A percentile compares a stretch with the other conserved stretches of the same genome.
Conservation (phyloP, 2,888 invertebrate species). For the Drosophila picticornis region DNA sequence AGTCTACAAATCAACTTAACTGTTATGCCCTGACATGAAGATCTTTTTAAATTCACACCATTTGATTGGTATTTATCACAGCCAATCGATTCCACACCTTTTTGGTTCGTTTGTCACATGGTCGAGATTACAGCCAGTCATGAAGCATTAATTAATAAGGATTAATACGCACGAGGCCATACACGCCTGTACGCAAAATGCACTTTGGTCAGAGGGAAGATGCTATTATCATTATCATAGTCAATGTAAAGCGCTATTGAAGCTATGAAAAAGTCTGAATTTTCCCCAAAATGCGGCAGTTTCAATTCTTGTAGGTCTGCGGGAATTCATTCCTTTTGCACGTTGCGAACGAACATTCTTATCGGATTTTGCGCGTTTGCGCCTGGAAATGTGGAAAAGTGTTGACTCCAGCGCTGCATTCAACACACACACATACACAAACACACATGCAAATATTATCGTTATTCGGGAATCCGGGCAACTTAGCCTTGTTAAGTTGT, state of each 20-base stretch:
- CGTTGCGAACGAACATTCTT: conserved; percentile 50
- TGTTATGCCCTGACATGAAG: not conserved
- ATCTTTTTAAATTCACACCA: not conserved
- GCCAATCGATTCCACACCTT: not conserved
- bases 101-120: not conserved
- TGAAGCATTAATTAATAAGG: not conserved
- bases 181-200: not conserved
- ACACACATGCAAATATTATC: conserved; percentile 18
- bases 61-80: not conserved
- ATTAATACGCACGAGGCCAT: conserved; percentile 1
- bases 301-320: conserved; percentile 3
- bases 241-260: conserved; percentile 15
- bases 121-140: not conserved
- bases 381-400: conserved; percentile 43
- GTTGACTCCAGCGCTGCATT: conserved; percentile 34
- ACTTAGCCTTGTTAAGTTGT: conserved; percentile 38
- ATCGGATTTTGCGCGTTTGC: conserved; percentile 53
- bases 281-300: not conserved
- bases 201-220: conserved; percentile 3
- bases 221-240: not conserved
- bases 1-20: not conserved
- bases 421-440: not conserved
- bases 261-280: conserved; percentile 21
- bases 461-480: conserved; percentile 1
- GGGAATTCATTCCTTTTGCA: conserved; percentile 44